Evolutionary conservation across 2,888 invertebrate genomes (phyloP).

Genomic region (Lasioglossum villosulum): DNA sequence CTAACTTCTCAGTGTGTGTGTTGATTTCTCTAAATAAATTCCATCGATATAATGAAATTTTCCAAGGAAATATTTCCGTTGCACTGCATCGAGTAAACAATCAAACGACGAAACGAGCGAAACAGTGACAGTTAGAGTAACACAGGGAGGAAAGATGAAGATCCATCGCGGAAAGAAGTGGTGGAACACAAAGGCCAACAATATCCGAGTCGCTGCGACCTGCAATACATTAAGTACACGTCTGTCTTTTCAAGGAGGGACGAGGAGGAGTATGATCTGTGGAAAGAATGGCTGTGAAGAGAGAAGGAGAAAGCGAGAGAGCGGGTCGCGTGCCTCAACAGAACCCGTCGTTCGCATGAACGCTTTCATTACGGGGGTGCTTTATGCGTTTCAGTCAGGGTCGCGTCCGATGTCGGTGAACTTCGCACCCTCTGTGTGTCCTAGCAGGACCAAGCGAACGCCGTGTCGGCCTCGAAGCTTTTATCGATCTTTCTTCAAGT

Average conservation of each 20-base stretch:
- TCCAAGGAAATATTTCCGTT: not conserved
- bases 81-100: not conserved
- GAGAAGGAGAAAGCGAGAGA: not conserved
- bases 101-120: not conserved
- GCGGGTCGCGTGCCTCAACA: conserved; percentile 9
- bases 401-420: conserved; percentile 19
- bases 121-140: not conserved
- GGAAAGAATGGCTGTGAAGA: conserved; percentile 28
- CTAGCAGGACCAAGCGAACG: not conserved
- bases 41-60: not conserved
- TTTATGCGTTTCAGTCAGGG: conserved; percentile 18
- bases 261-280: conserved; percentile 3
- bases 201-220: not conserved
- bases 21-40: not conserved
- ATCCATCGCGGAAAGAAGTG: conserved; percentile 9
- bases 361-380: conserved; percentile 16
- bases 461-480: not conserved
- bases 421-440: conserved; percentile 14
- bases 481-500: conserved; percentile 21
- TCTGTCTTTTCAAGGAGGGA: conserved; percentile 12
- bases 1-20: not conserved
- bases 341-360: not conserved
- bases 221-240: conserved; percentile 16
- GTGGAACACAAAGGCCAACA: conserved; percentile 11
- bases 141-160: not conserved